A percentile compares a stretch with the other conserved stretches of the same genome.
Evolutionary conservation across 1,140 invertebrate species (phyloP).

Genomic region (Propsilocerus akamusi): DNA sequence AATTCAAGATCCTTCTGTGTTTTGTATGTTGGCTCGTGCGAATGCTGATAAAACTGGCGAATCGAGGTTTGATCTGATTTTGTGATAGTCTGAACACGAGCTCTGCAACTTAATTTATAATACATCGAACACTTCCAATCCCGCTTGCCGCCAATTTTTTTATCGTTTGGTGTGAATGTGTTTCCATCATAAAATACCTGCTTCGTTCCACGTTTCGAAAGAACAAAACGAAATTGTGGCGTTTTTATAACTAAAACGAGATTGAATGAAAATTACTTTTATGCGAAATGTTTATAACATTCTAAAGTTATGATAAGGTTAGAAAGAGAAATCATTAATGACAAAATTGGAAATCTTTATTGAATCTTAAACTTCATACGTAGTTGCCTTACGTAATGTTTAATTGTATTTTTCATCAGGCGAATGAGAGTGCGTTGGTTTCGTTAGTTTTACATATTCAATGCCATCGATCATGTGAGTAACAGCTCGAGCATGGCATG

Average conservation of each 20-base stretch:
- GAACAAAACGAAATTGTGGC: background rate
- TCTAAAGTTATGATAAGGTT: no score
- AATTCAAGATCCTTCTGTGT: background rate
- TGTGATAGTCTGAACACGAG: conserved; percentile 13
- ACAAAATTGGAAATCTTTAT: no score
- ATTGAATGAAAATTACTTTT: no score
- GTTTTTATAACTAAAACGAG: no score
- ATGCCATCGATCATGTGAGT: conserved; percentile 15
- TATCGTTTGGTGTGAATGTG: conserved; percentile 23
- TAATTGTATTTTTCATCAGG: background rate
- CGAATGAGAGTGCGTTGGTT: background rate
- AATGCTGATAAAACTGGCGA: no score
- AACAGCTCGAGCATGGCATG: conserved; percentile 20
- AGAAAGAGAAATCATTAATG: no score
- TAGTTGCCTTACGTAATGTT: no score
- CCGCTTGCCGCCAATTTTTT: conserved; percentile 14
- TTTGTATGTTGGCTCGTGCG: no score
- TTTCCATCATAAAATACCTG: conserved; percentile 18
- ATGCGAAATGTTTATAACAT: no score
- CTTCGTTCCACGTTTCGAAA: conserved; percentile 16
- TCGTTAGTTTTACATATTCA: conserved; percentile 8
- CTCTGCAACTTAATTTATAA: conserved; percentile 20
- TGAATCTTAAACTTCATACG: no score
- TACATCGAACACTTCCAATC: conserved; percentile 25
- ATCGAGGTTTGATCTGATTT: background rate